Base-by-base conservation (phyloP, 2,113 vertebrate species). In the Polyodon spathula region DNA sequence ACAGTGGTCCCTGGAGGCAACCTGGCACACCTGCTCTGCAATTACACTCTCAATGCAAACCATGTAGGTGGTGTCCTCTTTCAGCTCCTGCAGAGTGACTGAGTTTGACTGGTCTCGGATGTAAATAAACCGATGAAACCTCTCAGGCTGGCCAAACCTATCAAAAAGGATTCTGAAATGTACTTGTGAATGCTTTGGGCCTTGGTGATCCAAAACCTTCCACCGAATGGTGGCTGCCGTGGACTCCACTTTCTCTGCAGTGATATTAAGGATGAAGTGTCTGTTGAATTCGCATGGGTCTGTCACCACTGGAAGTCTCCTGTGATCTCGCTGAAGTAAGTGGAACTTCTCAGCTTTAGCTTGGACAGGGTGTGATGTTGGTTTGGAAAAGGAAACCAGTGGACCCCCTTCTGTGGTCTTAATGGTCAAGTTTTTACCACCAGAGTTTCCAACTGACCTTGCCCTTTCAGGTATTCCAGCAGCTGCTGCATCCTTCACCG, bases 281-380 rank as follows among this genome's bases (percentile, higher is more conserved):
- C 82, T 92, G 73, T 97, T 97, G 73, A 97, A 95, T 56, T 89
- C 82, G 64, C 95, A 97, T 0, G 95, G 90, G 61, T 97, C 93
- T 0, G 85, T 82, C 68, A 93, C 84, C 41, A 86, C 59, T 2
- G 87, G 87, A 4, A 69, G 71, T 40, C 69, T 58, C 3, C 61
- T 69, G 10, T 66, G 72, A 16, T 78, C 75, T 50, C n/a, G 65
- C 54, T 15, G 41, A 2, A 59, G n/a, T 6, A 79, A 75, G 27
- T 85, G 76, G 50, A 81, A 77, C 11, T 65, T 74, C 10, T 67
- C 72, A 0, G 73, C 83, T 14, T 73, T 67, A 14, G 69, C 64
- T 54, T 69, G 73, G 53, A 51, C 61, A 0, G 40, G 60, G 14
- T 54, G n/a, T 3, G 48, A 69, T 39, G n/a, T 50, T 40, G 41